Evolutionary conservation across 2,888 invertebrate species (phyloP).

Genomic region (Dinocampus coccinellae): DNA sequence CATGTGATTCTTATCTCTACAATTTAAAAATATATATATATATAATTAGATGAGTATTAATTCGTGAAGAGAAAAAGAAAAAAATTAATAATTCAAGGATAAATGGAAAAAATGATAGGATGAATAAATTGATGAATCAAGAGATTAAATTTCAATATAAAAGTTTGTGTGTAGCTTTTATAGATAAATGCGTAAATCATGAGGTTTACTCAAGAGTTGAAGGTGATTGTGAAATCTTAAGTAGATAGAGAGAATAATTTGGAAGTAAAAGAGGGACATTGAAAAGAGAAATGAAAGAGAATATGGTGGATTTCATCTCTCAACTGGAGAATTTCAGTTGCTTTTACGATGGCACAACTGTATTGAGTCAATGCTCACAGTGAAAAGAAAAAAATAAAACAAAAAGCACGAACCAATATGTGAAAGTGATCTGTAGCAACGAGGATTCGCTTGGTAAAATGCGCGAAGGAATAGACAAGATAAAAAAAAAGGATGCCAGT

Average conservation of each 20-base stretch:
- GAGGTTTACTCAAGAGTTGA: slow-evolving; percentile 45
- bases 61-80: too few species aligned
- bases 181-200: slow-evolving; percentile 64
- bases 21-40: background rate
- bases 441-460: background rate
- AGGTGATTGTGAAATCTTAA: slow-evolving; percentile 41
- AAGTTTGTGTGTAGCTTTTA: slow-evolving; percentile 51
- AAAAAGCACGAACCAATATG: background rate
- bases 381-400: slow-evolving; percentile 7
- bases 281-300: background rate
- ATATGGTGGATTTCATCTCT: background rate
- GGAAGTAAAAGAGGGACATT: background rate
- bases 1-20: background rate
- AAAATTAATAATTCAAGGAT: too few species aligned
- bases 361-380: background rate
- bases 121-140: too few species aligned
- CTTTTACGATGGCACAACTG: slow-evolving; percentile 9
- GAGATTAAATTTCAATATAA: background rate
- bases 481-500: background rate
- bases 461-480: too few species aligned
- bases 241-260: slow-evolving; percentile 37
- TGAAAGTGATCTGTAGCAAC: background rate
- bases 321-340: background rate
- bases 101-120: background rate
- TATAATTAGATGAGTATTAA: too few species aligned